phyloP scores from a whole-genome alignment of 2,113 vertebrate genomes.

The Erythrolamprus reginae region DNA sequence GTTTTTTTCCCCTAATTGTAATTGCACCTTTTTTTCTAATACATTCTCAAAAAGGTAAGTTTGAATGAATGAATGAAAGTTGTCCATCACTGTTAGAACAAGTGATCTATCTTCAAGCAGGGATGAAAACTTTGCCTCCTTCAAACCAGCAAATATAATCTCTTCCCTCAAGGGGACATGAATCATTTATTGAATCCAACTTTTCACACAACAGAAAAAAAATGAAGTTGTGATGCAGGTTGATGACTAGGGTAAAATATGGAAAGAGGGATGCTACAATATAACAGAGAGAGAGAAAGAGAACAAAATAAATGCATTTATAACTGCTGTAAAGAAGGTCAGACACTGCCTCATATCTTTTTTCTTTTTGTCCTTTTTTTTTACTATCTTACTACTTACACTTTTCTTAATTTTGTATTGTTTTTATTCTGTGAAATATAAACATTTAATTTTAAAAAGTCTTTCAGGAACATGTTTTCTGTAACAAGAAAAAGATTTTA shows the following conservation, averaged over 20 bases:
- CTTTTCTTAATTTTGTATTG: neutral
- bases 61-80: neutral
- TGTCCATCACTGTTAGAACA: neutral
- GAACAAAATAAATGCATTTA: neutral
- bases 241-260: neutral
- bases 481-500: neutral
- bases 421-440: neutral
- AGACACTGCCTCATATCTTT: neutral
- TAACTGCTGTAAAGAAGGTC: neutral
- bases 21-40: neutral
- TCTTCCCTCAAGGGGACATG: neutral
- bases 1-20: neutral
- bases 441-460: neutral
- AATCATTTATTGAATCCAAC: too few species aligned
- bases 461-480: neutral
- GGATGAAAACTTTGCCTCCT: neutral
- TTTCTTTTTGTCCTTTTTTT: neutral
- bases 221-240: neutral
- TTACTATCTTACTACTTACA: neutral
- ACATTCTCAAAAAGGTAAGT: neutral
- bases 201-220: too few species aligned
- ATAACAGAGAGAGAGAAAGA: neutral
- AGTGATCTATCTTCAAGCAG: neutral
- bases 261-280: neutral
- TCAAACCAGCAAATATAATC: neutral